Conservation (phyloP, 1,140 invertebrate genomes). For the Monochamus saltuarius region DNA sequence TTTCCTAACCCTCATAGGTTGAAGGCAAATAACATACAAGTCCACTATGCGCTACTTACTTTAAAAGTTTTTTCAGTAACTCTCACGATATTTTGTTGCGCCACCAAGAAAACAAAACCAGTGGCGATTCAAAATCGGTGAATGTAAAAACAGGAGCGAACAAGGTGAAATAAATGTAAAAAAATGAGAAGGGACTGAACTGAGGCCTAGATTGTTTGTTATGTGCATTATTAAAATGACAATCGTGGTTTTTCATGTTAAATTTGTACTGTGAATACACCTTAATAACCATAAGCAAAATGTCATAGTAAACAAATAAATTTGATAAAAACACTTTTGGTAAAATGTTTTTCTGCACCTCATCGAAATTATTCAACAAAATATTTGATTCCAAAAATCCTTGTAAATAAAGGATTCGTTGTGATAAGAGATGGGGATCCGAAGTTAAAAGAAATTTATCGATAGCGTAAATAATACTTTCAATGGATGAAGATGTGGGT, state of each 20-base stretch:
- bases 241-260: slow-evolving; percentile 2
- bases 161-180: slow-evolving; percentile 51
- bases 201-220: slow-evolving; percentile 6
- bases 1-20: slow-evolving; percentile 49
- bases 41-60: slow-evolving; percentile 39
- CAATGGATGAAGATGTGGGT: too few species aligned
- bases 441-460: too few species aligned
- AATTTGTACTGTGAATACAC: not conserved
- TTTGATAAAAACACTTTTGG: not conserved
- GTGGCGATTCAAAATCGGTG: slow-evolving; percentile 56
- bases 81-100: slow-evolving; percentile 68
- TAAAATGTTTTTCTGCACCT: not conserved
- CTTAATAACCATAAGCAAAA: not conserved
- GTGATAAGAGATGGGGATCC: too few species aligned
- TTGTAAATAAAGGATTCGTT: too few species aligned
- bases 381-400: too few species aligned
- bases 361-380: too few species aligned
- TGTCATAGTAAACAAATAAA: not conserved
- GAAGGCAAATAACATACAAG: slow-evolving; percentile 37
- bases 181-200: slow-evolving; percentile 44
- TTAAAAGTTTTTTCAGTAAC: slow-evolving; percentile 37
- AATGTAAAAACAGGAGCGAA: slow-evolving; percentile 52
- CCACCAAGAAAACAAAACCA: slow-evolving; percentile 67
- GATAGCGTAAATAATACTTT: too few species aligned
- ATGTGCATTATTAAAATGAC: slow-evolving; percentile 1